These are phyloP conservation scores for Cheirogaleus medius DNA, from an alignment of 2,113 vertebrate genomes.

Conservation along the genomic window DNA sequence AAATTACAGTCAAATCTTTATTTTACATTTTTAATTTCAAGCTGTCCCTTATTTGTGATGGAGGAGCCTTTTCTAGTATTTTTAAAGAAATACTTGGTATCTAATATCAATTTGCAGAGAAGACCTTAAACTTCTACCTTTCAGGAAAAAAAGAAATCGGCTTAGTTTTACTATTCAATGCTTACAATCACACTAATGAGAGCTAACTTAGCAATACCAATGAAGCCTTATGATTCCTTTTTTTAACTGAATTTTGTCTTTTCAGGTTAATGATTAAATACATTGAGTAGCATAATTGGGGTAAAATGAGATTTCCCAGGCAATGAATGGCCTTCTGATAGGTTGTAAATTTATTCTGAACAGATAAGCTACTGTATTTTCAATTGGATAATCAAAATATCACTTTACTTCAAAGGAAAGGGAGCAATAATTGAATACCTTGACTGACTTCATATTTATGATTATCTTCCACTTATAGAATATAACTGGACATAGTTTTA, in stretches of 20 bases:
- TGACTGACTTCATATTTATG: constrained; percentile 59
- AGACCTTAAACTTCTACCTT: not conserved
- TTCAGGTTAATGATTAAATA: constrained; percentile 72
- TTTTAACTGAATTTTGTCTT: constrained; percentile 65
- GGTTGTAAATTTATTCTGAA: constrained; percentile 63
- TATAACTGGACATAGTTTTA: constrained; percentile 50
- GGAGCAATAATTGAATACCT: constrained; percentile 49
- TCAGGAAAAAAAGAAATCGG: not conserved
- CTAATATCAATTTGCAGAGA: not conserved
- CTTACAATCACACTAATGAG: not conserved
- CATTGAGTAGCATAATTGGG: constrained; percentile 51
- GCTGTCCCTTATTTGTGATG: not conserved
- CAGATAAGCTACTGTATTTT: constrained; percentile 79
- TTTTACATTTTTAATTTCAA: not conserved
- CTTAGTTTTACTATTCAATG: not conserved
- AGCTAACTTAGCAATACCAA: constrained; percentile 52
- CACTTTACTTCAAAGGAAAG: constrained; percentile 74
- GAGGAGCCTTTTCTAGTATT: not conserved
- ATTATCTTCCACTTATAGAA: constrained; percentile 49
- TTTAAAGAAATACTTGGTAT: not conserved
- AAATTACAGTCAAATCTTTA: not conserved
- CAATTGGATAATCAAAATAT: constrained; percentile 65
- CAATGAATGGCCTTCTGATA: constrained; percentile 64
- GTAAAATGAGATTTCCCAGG: constrained; percentile 71
- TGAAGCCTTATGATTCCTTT: constrained; percentile 50